These are phyloP conservation scores for Phyllostomus discolor DNA, from an alignment of 2,113 vertebrate species.

Conservation along the genomic window DNA sequence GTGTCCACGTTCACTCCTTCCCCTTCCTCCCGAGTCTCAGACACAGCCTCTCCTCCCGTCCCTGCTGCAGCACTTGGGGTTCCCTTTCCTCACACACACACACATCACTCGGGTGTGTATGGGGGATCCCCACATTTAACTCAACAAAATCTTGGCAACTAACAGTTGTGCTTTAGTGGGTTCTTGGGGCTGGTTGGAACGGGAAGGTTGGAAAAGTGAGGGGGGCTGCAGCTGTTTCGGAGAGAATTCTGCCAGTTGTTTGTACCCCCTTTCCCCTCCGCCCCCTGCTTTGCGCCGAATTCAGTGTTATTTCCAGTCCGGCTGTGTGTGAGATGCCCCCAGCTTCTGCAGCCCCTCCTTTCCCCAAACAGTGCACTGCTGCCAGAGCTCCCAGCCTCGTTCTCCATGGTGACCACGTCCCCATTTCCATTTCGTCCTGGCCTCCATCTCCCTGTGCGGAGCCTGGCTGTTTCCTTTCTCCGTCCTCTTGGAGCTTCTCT, in stretches of 20 bases:
- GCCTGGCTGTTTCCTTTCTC: not conserved
- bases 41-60: not conserved
- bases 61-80: not conserved
- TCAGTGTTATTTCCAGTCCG: not conserved
- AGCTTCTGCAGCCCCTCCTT: constrained; percentile 48
- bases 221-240: not conserved
- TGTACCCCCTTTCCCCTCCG: not conserved
- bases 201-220: not conserved
- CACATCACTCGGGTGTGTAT: not conserved
- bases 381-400: constrained; percentile 44
- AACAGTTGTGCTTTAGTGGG: not conserved
- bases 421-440: constrained; percentile 59
- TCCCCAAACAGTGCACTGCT: constrained; percentile 29
- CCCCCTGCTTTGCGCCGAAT: not conserved
- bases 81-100: not conserved
- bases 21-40: not conserved
- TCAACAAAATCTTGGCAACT: not conserved
- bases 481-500: not conserved
- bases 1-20: accelerated
- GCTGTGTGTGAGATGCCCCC: not conserved
- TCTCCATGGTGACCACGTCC: constrained; percentile 70
- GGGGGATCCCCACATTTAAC: not conserved
- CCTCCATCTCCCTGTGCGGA: not conserved
- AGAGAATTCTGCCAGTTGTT: constrained; percentile 1
- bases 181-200: not conserved